Conservation (phyloP, 2,797 vertebrate genomes). For the Botia almorhae region DNA sequence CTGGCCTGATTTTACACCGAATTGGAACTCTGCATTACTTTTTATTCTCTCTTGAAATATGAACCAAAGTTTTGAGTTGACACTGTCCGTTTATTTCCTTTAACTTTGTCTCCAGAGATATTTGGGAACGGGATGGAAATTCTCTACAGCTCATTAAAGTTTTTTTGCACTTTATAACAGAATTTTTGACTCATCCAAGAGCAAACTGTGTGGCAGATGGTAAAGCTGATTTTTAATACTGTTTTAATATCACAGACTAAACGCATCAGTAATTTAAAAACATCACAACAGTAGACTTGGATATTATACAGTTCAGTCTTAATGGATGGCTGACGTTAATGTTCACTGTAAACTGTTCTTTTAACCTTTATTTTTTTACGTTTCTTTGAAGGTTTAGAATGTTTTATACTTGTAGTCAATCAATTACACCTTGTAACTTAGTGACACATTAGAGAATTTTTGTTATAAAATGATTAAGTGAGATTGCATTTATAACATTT, state of each 20-base stretch:
- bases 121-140: not conserved
- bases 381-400: too few species aligned
- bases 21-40: not conserved
- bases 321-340: too few species aligned
- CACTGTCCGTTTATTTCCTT: not conserved
- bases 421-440: too few species aligned
- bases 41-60: conserved; percentile 2
- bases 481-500: too few species aligned
- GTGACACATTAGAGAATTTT: too few species aligned
- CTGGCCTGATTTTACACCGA: not conserved
- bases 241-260: not conserved
- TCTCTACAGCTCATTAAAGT: not conserved
- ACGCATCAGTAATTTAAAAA: not conserved
- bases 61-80: not conserved
- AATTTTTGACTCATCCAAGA: not conserved
- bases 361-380: too few species aligned
- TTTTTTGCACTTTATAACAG: not conserved
- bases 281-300: not conserved
- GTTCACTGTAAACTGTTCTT: too few species aligned
- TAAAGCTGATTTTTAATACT: too few species aligned
- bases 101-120: not conserved
- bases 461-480: too few species aligned
- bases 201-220: not conserved
- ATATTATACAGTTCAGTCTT: not conserved
- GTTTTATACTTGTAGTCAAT: too few species aligned